Evolutionary conservation across 2,113 vertebrate genomes (phyloP), one percentile per base, ranked within the genome.

Genomic region (Hyla sarda): DNA sequence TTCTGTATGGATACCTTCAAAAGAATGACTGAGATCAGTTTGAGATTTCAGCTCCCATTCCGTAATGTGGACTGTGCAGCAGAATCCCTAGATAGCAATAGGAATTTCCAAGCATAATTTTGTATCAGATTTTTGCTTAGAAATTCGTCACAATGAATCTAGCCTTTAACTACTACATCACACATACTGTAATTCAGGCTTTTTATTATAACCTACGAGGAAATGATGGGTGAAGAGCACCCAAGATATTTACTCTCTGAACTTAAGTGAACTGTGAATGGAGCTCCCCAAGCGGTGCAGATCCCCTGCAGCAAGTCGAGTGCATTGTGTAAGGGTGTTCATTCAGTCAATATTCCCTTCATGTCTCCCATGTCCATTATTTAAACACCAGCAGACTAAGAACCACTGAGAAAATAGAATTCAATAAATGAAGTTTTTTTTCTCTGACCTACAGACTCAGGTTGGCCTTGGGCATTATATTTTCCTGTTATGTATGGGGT

Each of bases 361-460:
- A 25, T 82, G 37, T 11, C 1, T 48, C 47, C 81, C 52, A 56
- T 41, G n/a, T 50, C 80, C 50, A 54, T 72, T 34, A n/a, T 37
- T 12, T 25, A 73, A 32, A 60, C n/a, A 34, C 32, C 3, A 7
- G 30, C 4, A n/a, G 54, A 56, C 69, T 37, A 13, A 14, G 16
- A 74, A 50, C 78, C 23, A 25, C 32, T 37, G 17, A 74, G 85
- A 74, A 86, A 86, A 86, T 80, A 30, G 62, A 60, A 87, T 82
- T 74, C 54, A 60, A 58, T 73, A 60, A 62, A 82, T 72, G 5
- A 81, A 73, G 47, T 65, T 52, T 80, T 72, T 37, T 71, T 79
- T 45, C 65, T 78, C 23, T 82, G 25, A 82, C 37, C 52, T 65
- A 47, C 48, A 80, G 37, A 62, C 14, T 58, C 30, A 4, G 52